phyloP scores from a whole-genome alignment of 2,113 vertebrate genomes.

The Syrrhaptes paradoxus region DNA sequence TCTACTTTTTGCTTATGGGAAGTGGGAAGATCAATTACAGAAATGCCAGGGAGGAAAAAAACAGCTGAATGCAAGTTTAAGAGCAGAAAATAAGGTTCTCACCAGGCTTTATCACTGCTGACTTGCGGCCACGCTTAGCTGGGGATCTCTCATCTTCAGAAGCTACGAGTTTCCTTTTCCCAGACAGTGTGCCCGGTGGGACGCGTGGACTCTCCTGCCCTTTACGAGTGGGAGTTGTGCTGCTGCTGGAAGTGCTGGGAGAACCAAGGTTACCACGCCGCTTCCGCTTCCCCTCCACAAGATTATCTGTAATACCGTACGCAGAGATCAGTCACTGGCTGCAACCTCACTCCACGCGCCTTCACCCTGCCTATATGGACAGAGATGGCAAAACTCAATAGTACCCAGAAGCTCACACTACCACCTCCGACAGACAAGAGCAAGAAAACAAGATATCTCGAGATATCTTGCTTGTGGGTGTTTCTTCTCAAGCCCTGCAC shows the following conservation, averaged over 20 bases:
- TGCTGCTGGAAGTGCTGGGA: slow-evolving; percentile 79
- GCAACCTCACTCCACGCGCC: background rate
- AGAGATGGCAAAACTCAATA: background rate
- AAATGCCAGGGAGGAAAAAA: background rate
- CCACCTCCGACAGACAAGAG: background rate
- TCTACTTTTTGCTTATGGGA: background rate
- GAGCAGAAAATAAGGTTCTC: slow-evolving; percentile 4
- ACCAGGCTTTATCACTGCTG: slow-evolving; percentile 80
- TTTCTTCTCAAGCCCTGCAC: background rate
- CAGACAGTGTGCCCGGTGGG: slow-evolving; percentile 62
- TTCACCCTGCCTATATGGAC: background rate
- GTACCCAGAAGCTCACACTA: background rate
- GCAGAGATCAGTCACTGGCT: background rate
- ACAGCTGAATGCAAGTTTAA: background rate
- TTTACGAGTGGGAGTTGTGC: slow-evolving; percentile 76
- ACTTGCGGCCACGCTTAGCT: slow-evolving; percentile 90
- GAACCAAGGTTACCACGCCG: slow-evolving; percentile 79
- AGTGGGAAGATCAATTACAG: background rate
- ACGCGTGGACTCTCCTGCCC: slow-evolving; percentile 66
- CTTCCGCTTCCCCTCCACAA: slow-evolving; percentile 95
- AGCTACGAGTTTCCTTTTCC: slow-evolving; percentile 87
- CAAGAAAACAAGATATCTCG: background rate
- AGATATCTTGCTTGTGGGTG: fast-evolving
- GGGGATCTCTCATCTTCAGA: slow-evolving; percentile 83
- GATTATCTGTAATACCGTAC: slow-evolving; percentile 80